Conservation (phyloP, 2,797 vertebrate genomes). For the Moxostoma hubbsi region DNA sequence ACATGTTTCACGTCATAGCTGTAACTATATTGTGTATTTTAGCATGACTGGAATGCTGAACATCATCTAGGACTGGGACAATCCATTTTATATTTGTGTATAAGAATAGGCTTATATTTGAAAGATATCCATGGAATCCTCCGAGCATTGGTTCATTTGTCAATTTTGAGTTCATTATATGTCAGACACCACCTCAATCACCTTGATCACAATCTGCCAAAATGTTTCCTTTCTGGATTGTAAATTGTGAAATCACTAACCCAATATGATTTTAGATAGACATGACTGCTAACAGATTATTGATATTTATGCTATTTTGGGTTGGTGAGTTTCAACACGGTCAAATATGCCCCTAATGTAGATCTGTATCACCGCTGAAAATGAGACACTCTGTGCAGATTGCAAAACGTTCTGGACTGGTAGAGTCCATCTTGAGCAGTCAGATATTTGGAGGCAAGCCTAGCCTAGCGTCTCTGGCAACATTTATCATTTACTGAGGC, state of each 20-base stretch:
- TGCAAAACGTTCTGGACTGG: neutral
- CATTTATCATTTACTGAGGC: conserved; percentile 5
- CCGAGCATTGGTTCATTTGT: conserved; percentile 6
- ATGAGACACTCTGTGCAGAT: neutral
- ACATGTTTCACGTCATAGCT: too few species aligned
- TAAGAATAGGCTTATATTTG: conserved; percentile 6
- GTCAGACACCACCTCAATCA: conserved; percentile 10
- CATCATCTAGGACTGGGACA: too few species aligned
- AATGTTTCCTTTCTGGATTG: neutral
- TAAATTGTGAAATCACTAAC: neutral
- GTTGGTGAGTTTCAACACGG: neutral
- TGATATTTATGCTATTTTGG: too few species aligned
- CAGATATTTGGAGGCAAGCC: neutral
- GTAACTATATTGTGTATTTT: too few species aligned
- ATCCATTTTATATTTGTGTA: conserved; percentile 4
- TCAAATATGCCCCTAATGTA: neutral
- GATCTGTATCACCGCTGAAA: neutral
- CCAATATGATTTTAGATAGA: neutral
- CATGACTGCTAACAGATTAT: neutral
- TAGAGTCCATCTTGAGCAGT: conserved; percentile 3
- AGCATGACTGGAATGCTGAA: too few species aligned
- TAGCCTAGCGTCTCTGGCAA: neutral
- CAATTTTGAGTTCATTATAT: conserved; percentile 13
- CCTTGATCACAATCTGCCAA: conserved; percentile 21
- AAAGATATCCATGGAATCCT: conserved; percentile 9